These are phyloP conservation scores for Perizoma affinitatum DNA, from an alignment of 2,888 invertebrate genomes.

Conservation along the genomic window DNA sequence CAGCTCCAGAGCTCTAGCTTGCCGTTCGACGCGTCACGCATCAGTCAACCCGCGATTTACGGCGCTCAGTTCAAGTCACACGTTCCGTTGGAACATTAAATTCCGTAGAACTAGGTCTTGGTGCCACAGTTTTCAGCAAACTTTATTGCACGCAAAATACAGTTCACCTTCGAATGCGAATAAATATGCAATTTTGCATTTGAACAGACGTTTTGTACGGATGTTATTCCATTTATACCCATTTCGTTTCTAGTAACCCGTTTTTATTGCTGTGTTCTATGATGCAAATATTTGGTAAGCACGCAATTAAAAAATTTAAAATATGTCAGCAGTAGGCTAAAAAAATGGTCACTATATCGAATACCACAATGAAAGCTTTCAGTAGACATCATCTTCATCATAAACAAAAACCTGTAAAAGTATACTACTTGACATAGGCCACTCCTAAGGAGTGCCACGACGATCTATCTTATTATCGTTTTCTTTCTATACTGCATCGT, in stretches of 20 bases:
- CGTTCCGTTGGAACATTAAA: constrained; percentile 37
- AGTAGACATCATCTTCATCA: too few species aligned
- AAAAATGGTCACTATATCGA: too few species aligned
- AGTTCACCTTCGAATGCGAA: constrained; percentile 22
- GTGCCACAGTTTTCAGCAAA: constrained; percentile 27
- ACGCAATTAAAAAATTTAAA: too few species aligned
- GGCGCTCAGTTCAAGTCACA: constrained; percentile 34
- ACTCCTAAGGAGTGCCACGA: too few species aligned
- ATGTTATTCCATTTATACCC: constrained; percentile 8
- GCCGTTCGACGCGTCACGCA: constrained; percentile 35
- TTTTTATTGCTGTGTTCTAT: constrained; percentile 1
- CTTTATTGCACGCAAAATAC: constrained; percentile 31
- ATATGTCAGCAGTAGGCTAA: too few species aligned
- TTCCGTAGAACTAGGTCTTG: constrained; percentile 29
- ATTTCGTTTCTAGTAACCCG: constrained; percentile 3
- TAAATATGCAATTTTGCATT: constrained; percentile 31
- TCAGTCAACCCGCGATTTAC: constrained; percentile 38
- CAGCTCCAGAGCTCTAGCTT: constrained; percentile 13
- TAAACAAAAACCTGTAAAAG: too few species aligned
- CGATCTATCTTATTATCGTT: too few species aligned
- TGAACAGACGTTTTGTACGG: constrained; percentile 9
- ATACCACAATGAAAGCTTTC: too few species aligned
- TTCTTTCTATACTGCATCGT: too few species aligned
- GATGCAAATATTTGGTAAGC: too few species aligned
- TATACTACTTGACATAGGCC: too few species aligned